Conservation (phyloP, 2,888 invertebrate genomes). For the Chloroclystis v-ata region DNA sequence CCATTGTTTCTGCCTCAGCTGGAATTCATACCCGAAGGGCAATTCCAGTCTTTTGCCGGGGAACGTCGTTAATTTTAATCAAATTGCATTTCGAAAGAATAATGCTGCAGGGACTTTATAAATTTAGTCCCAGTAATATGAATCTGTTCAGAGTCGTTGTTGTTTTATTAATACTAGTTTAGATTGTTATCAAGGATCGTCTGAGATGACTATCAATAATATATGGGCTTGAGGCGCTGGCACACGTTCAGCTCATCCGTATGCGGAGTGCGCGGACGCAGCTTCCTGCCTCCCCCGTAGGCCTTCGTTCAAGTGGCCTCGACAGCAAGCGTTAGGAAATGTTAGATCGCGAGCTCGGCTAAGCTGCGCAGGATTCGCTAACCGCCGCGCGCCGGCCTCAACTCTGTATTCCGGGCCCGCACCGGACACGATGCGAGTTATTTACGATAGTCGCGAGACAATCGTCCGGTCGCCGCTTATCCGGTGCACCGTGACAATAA, state of each 20-base stretch:
- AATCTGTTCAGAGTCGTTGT: not conserved
- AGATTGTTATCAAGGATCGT: constrained; percentile 30
- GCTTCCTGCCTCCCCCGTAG: constrained; percentile 50
- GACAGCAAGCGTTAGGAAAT: constrained; percentile 14
- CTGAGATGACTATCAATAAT: constrained; percentile 39
- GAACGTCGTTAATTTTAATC: constrained; percentile 53
- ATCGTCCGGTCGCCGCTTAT: constrained; percentile 72
- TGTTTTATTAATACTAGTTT: not conserved
- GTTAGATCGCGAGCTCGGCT: constrained; percentile 16
- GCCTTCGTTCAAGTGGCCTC: constrained; percentile 15
- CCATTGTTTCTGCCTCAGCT: constrained; percentile 65
- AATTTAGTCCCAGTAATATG: constrained; percentile 4
- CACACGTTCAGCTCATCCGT: constrained; percentile 66
- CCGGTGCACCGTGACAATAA: constrained; percentile 73
- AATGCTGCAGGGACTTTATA: constrained; percentile 6
- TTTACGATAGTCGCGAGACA: constrained; percentile 75
- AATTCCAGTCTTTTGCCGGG: constrained; percentile 47
- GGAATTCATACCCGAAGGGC: constrained; percentile 65
- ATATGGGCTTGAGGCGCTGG: constrained; percentile 34
- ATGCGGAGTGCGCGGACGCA: constrained; percentile 65
- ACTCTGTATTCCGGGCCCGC: constrained; percentile 66
- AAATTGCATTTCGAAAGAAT: constrained; percentile 31
- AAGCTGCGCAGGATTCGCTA: constrained; percentile 51
- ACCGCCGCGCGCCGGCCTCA: constrained; percentile 41
- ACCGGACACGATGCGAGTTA: constrained; percentile 72